Conservation (phyloP, 2,888 invertebrate species). For the Cerastoderma edule region DNA sequence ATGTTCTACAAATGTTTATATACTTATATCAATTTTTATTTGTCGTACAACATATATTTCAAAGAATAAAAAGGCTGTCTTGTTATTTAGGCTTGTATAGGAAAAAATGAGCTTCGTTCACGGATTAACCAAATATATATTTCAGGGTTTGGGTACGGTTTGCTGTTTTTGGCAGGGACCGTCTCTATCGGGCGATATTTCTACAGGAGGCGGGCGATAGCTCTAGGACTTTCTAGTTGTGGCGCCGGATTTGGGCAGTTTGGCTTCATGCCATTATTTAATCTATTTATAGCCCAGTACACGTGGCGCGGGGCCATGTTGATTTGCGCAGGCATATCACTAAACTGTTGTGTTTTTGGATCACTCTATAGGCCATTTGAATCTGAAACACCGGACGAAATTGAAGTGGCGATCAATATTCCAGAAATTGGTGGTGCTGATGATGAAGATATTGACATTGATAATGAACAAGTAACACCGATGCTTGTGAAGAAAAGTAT, state of each 20-base stretch:
- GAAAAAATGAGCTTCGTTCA: too few species aligned
- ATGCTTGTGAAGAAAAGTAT: not conserved
- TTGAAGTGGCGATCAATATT: not conserved
- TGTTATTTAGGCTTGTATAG: too few species aligned
- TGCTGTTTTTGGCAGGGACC: slow-evolving; percentile 35
- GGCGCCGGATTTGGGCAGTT: slow-evolving; percentile 46
- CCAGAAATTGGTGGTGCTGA: not conserved
- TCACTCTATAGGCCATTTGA: slow-evolving; percentile 29
- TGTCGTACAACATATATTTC: too few species aligned
- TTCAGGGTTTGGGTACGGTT: slow-evolving; percentile 48
- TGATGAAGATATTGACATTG: not conserved
- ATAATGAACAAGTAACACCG: not conserved
- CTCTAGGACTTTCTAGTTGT: slow-evolving; percentile 37
- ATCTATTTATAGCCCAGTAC: slow-evolving; percentile 24
- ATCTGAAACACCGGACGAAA: not conserved
- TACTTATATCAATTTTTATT: too few species aligned
- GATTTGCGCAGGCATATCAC: slow-evolving; percentile 33
- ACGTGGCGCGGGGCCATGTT: slow-evolving; percentile 46
- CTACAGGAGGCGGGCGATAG: slow-evolving; percentile 35
- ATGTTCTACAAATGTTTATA: too few species aligned
- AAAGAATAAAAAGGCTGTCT: too few species aligned
- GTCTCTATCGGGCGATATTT: slow-evolving; percentile 41
- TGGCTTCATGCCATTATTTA: slow-evolving; percentile 32
- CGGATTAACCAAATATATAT: slow-evolving; percentile 6
- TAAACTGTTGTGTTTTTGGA: slow-evolving; percentile 36